phyloP scores from a whole-genome alignment of 2,797 vertebrate species.

The Chelon labrosus region DNA sequence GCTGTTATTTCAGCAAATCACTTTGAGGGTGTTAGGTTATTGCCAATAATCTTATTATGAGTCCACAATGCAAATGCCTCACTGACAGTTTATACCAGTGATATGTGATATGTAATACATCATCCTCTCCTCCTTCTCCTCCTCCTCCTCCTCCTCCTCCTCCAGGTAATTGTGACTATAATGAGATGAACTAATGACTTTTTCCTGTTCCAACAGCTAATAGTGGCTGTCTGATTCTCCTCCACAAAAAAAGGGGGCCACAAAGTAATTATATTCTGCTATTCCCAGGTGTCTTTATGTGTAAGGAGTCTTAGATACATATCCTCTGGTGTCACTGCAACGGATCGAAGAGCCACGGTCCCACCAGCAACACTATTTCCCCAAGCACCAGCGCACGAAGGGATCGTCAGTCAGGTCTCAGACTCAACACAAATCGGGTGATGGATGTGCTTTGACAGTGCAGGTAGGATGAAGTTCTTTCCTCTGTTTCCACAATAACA shows the following conservation, averaged over 20 bases:
- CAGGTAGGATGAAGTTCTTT: slow-evolving; percentile 15
- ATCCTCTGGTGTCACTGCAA: slow-evolving; percentile 30
- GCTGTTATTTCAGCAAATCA: slow-evolving; percentile 17
- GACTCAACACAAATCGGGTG: slow-evolving; percentile 12
- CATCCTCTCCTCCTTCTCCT: slow-evolving; percentile 48
- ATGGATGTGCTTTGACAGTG: slow-evolving; percentile 42
- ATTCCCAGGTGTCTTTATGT: slow-evolving; percentile 61
- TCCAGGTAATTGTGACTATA: slow-evolving; percentile 71
- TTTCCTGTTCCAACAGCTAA: slow-evolving; percentile 63
- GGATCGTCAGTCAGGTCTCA: slow-evolving; percentile 17
- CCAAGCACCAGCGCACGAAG: slow-evolving; percentile 22
- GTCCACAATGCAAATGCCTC: slow-evolving; percentile 33
- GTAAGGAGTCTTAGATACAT: slow-evolving; percentile 27
- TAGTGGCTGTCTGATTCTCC: slow-evolving; percentile 48
- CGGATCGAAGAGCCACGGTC: slow-evolving; percentile 16
- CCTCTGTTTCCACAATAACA: neutral
- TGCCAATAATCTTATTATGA: slow-evolving; percentile 45
- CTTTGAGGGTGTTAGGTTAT: slow-evolving; percentile 32
- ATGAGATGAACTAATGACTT: slow-evolving; percentile 78
- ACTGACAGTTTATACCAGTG: slow-evolving; percentile 46
- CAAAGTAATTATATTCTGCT: slow-evolving; percentile 66
- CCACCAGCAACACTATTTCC: slow-evolving; percentile 22
- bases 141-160: slow-evolving; percentile 56
- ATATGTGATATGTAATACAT: slow-evolving; percentile 64
- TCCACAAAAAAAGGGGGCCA: slow-evolving; percentile 26